Evolutionary conservation across 2,888 invertebrate genomes (phyloP).

Genomic region (Apodemia duryi): DNA sequence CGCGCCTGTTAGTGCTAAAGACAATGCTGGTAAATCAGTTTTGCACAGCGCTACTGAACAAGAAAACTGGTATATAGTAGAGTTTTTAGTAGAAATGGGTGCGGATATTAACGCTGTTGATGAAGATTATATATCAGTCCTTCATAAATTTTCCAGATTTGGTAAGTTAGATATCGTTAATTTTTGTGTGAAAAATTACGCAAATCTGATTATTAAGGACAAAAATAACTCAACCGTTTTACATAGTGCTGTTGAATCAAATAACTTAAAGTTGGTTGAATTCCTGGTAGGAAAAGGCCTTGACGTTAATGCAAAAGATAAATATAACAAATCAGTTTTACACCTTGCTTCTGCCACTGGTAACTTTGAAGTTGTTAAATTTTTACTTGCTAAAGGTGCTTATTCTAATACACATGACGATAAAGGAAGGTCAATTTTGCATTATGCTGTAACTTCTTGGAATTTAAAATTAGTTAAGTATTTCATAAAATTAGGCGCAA

Average conservation of each 20-base stretch:
- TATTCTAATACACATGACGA: too few relatives aligned
- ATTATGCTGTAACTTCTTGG: too few relatives aligned
- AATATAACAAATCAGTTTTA: not conserved
- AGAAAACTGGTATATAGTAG: not conserved
- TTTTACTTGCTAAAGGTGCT: not conserved
- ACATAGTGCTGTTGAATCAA: conserved; percentile 6
- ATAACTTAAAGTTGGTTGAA: not conserved
- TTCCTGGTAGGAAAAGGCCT: not conserved
- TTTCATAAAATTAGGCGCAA: not conserved
- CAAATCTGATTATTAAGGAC: not conserved
- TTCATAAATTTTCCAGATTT: not conserved
- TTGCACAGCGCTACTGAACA: not conserved
- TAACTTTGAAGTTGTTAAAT: not conserved
- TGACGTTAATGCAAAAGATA: not conserved
- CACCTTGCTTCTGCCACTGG: not conserved
- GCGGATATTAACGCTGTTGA: not conserved
- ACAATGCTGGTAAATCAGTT: conserved; percentile 30
- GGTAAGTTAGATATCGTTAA: not conserved
- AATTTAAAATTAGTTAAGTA: too few relatives aligned
- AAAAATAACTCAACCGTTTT: conserved; percentile 19
- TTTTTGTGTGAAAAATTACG: not conserved
- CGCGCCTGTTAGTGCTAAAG: not conserved
- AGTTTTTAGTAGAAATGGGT: not conserved
- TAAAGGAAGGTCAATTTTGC: too few relatives aligned
- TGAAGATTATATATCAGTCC: not conserved